Evolutionary conservation across 64 coral and sea anemone species (phyloP).

Genomic region (Acropora yongei): DNA sequence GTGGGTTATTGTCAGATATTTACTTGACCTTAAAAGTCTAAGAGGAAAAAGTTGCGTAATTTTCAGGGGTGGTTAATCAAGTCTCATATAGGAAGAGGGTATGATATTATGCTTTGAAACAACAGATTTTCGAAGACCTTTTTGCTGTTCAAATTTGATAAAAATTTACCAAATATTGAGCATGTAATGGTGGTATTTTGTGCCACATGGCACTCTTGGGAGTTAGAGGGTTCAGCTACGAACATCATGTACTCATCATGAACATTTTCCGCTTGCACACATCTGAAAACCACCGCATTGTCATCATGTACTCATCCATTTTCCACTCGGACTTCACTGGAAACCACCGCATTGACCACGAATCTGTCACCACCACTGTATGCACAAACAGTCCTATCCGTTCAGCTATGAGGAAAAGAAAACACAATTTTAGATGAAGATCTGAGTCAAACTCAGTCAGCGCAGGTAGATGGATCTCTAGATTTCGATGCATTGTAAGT

Average conservation of each 20-base stretch:
- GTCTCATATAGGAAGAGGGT: no score
- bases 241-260: not conserved
- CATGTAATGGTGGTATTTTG: not conserved
- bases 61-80: no score
- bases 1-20: not conserved
- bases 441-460: no score
- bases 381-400: not conserved
- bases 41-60: no score
- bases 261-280: not conserved
- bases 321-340: not conserved
- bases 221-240: not conserved
- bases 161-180: no score
- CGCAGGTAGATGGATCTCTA: no score
- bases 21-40: not conserved
- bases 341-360: constrained; percentile 6
- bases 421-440: no score
- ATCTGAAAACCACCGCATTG: not conserved
- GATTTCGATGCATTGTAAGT: no score
- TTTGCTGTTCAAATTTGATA: no score
- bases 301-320: not conserved
- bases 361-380: not conserved
- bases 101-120: no score
- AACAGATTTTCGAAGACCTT: no score
- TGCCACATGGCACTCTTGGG: not conserved
- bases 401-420: not conserved